These are phyloP conservation scores for Setophaga kirtlandii DNA, from an alignment of 2,113 vertebrate genomes.

Conservation along the genomic window DNA sequence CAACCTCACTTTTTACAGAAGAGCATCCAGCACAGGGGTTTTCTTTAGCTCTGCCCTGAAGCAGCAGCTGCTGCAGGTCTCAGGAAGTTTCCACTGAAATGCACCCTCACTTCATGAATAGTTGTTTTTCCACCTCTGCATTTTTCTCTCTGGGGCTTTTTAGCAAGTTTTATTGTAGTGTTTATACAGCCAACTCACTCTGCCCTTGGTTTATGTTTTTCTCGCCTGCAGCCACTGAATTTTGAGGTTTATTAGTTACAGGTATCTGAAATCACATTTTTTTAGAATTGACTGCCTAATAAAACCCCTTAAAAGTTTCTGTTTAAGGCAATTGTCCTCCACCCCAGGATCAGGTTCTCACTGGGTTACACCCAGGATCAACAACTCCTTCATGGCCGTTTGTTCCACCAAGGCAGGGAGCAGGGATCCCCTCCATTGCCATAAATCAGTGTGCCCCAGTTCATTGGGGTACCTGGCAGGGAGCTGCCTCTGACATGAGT, in stretches of 20 bases:
- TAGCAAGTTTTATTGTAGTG: not conserved
- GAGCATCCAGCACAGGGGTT: not conserved
- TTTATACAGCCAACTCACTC: not conserved
- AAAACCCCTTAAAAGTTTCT: not conserved
- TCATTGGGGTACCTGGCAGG: not conserved
- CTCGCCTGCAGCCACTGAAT: constrained; percentile 6
- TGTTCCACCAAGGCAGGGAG: not conserved
- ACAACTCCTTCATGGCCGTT: not conserved
- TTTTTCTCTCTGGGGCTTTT: constrained; percentile 18
- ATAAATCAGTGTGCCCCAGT: not conserved
- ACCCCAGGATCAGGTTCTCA: not conserved
- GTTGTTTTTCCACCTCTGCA: not conserved
- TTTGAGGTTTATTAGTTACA: not conserved
- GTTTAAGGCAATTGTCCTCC: not conserved
- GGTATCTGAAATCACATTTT: not conserved
- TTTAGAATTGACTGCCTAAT: not conserved
- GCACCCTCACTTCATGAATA: not conserved
- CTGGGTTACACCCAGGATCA: not conserved
- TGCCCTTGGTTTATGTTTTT: constrained; percentile 6
- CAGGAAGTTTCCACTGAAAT: not conserved
- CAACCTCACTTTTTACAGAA: not conserved
- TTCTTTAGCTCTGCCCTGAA: not conserved
- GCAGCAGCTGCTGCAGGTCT: not conserved
- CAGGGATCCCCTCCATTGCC: not conserved
- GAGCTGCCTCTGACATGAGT: not conserved